Percentiles rank a stretch among this genome's conserved stretches.
Conservation (phyloP, 2,113 vertebrate species). For the Ramphastos sulfuratus region DNA sequence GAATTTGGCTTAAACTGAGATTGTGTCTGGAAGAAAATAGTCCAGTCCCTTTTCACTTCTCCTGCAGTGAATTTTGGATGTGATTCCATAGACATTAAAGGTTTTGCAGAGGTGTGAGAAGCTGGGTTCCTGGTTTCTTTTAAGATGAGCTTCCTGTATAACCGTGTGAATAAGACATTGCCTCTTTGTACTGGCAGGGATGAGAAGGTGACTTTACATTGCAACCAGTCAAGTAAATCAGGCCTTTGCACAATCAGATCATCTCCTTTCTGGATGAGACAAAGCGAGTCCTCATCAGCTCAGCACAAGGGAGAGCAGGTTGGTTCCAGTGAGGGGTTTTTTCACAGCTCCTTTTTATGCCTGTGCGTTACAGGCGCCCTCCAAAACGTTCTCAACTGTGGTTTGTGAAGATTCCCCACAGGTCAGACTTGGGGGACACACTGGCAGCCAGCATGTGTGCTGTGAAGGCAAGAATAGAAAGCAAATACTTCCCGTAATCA, state of each 20-base stretch:
- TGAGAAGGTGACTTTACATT: rapidly evolving
- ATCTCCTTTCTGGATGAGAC: neutral
- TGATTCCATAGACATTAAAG: neutral
- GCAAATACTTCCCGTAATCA: conserved; percentile 49
- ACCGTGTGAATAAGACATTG: neutral
- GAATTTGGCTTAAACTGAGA: neutral
- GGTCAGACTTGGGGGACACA: conserved; percentile 42
- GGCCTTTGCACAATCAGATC: neutral
- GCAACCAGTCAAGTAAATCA: neutral
- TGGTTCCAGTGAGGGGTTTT: neutral
- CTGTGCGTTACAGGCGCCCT: neutral
- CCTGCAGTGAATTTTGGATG: neutral
- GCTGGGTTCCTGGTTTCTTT: neutral
- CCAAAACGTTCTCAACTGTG: neutral
- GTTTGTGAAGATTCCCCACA: conserved; percentile 32
- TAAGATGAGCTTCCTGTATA: neutral
- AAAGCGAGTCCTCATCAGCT: neutral
- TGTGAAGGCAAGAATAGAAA: conserved; percentile 52
- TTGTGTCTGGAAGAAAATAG: neutral
- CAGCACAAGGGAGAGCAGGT: neutral
- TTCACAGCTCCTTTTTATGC: neutral
- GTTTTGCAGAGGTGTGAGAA: neutral
- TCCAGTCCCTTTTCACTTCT: neutral
- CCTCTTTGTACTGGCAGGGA: neutral
- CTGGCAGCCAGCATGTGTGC: conserved; percentile 41